Evolutionary conservation across 2,888 invertebrate species (phyloP).

Genomic region (Nomada flava): DNA sequence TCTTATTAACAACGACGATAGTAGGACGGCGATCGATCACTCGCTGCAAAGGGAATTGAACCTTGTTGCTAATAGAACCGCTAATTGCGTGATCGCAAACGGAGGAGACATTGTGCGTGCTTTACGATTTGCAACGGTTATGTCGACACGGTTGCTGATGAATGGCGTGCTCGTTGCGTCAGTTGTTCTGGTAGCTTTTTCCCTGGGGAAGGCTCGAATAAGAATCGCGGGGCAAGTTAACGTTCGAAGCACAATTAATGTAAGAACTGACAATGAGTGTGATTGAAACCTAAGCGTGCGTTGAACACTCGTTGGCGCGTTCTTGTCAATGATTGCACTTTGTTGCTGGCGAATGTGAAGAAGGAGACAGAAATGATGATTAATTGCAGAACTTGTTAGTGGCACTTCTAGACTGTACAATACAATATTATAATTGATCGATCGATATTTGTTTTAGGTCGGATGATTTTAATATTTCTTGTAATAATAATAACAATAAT

Average conservation of each 20-base stretch:
- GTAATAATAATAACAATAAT: too few species aligned
- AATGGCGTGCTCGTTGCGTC: slow-evolving; percentile 26
- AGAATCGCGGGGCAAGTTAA: slow-evolving; percentile 17
- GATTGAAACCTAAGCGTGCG: slow-evolving; percentile 15
- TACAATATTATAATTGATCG: too few species aligned
- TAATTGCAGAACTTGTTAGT: not conserved
- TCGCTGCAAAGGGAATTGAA: slow-evolving; percentile 34
- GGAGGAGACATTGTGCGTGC: slow-evolving; percentile 15
- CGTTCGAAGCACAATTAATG: too few species aligned
- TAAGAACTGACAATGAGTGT: not conserved
- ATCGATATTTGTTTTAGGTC: too few species aligned
- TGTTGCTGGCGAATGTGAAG: not conserved
- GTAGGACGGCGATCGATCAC: slow-evolving; percentile 60
- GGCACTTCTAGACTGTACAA: too few species aligned
- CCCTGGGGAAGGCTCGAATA: slow-evolving; percentile 6
- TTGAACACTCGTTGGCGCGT: slow-evolving; percentile 7
- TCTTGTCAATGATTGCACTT: slow-evolving; percentile 20
- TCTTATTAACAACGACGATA: slow-evolving; percentile 26
- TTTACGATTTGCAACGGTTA: slow-evolving; percentile 36
- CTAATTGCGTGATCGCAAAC: slow-evolving; percentile 44
- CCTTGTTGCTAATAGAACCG: slow-evolving; percentile 41
- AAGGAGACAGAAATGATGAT: not conserved
- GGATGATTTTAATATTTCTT: too few species aligned
- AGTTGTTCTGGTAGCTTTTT: slow-evolving; percentile 13
- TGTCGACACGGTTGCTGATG: slow-evolving; percentile 28